Evolutionary conservation across 2,797 vertebrate species (phyloP).

Genomic region (Vireo griseus): DNA sequence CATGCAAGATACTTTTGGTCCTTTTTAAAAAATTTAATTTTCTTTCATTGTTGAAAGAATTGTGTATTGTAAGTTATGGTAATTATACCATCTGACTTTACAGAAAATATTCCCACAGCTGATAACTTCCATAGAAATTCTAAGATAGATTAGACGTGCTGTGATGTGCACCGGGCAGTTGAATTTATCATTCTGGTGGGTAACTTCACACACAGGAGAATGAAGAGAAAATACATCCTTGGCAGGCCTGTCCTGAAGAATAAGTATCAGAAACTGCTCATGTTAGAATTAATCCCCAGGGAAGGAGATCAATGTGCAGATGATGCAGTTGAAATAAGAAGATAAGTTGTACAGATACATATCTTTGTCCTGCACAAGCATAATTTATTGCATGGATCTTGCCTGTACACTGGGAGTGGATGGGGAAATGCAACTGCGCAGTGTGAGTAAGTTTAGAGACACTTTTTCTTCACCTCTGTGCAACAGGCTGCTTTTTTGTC

Average conservation of each 20-base stretch:
- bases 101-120: background rate
- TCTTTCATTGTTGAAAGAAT: background rate
- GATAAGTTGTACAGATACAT: constrained; percentile 1
- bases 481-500: background rate
- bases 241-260: background rate
- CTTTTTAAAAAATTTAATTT: rapidly evolving
- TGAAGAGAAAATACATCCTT: background rate
- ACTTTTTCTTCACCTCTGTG: background rate
- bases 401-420: background rate
- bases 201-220: background rate
- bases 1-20: background rate
- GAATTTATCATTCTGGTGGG: background rate
- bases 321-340: background rate
- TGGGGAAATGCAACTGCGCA: background rate
- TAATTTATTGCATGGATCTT: background rate
- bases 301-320: constrained; percentile 20
- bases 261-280: background rate
- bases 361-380: background rate
- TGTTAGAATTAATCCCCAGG: background rate
- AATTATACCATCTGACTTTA: background rate
- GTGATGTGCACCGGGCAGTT: rapidly evolving
- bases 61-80: background rate
- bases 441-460: background rate
- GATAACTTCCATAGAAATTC: background rate
- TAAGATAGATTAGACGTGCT: background rate